Base-by-base conservation (phyloP, 2,113 vertebrate genomes). In the Psephotus haematonotus region DNA sequence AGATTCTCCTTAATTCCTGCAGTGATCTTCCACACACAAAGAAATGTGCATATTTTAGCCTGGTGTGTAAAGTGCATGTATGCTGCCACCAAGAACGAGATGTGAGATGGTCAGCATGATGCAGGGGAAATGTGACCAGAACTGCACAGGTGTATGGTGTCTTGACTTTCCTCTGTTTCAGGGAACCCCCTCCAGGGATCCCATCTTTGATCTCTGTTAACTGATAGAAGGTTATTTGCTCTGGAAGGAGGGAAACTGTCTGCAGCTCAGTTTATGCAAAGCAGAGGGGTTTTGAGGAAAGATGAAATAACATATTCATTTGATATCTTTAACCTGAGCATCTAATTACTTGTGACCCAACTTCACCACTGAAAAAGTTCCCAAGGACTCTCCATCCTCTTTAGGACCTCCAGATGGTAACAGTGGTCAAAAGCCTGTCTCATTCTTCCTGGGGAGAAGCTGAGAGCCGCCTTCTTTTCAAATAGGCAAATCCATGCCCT, bases 401-500 rank as follows among this genome's bases (percentile, higher is more conserved):
- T 43, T 49, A 44, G n/a, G 46, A 82, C 28, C 7, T 25, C 27
- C 15, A 35, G 33, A 17, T 70, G 18, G 8, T 39, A 35, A 68
- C 0, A 3, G 31, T 60, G 69, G 29, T 43, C 31, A n/a, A 62
- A 74, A 39, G 8, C 31, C 53, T 43, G 7, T n/a, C 28, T 47
- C 0, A 0, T 71, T 71, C 9, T 35, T 63, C 31, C 7, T 5
- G 28, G 16, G 20, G 24, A 76, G 77, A 82, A 89, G 24, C 15
- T 49, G 43, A 27, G 41, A 65, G 16, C 7, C 10, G 25, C 60
- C 88, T 52, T 12, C 31, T 59, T 93, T 53, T 68, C 33, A 17
- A 41, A 10, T 0, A 23, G 18, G 8, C 44, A 29, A 24, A 49
- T 33, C 28, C 43, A 16, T 2, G 2, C 9, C 63, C 2, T 70